Evolutionary conservation across 2,888 invertebrate genomes (phyloP).

Genomic region (Dryococelus australis): DNA sequence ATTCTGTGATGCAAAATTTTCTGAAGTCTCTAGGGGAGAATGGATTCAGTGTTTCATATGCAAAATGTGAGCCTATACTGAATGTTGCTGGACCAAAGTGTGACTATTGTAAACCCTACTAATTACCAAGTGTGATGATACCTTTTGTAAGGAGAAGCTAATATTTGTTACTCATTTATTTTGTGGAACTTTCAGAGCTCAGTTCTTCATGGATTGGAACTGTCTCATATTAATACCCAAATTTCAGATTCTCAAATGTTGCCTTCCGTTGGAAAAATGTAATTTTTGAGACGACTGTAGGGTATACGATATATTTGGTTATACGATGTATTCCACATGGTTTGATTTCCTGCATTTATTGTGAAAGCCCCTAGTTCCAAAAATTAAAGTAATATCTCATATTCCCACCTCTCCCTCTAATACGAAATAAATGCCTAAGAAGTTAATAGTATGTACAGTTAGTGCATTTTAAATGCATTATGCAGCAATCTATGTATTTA

Average conservation of each 20-base stretch:
- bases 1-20: slow-evolving; percentile 20
- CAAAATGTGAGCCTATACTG: not conserved
- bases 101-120: not conserved
- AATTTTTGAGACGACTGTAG: not conserved
- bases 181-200: not conserved
- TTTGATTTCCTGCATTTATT: not conserved
- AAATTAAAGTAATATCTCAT: not conserved
- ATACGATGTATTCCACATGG: not conserved
- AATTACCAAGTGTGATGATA: not conserved
- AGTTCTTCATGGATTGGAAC: not conserved
- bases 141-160: not conserved
- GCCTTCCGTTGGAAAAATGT: not conserved
- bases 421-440: no score
- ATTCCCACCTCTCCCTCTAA: not conserved
- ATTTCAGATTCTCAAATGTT: not conserved
- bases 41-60: not conserved
- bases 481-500: no score
- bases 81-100: not conserved
- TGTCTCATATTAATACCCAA: not conserved
- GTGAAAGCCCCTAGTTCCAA: not conserved
- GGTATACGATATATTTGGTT: not conserved
- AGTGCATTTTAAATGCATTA: no score
- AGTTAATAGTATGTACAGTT: no score
- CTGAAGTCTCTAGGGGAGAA: slow-evolving; percentile 6
- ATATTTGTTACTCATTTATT: not conserved